Evolutionary conservation across 2,888 invertebrate species (phyloP), one percentile per base, ranked within the genome.

Genomic region (Zygothrica quintamaculata): DNA sequence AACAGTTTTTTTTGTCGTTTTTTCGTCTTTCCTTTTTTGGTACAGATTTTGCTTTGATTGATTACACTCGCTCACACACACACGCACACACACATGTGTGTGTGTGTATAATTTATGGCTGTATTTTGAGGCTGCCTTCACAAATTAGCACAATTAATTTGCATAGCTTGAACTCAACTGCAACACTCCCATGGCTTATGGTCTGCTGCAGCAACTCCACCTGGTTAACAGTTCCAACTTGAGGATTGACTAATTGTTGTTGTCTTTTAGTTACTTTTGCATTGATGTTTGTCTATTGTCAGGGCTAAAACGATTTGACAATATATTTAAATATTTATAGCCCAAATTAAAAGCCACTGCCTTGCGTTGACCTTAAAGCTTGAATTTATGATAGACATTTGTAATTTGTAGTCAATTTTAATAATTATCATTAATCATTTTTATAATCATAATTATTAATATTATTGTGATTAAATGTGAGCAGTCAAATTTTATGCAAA

Each of bases 101-200:
- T n/a, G n/a, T n/a, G n/a, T n/a, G n/a, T n/a, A 47, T 40, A 47
- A 81, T 79, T 76, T 75, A 84, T 86, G 80, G 51, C 76, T 79
- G 47, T 69, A 72, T 78, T 80, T 79, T 47, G 55, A 33, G 51
- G 40, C 16, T 59, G 59, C 59, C 77, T 68, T 70, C 47, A 64
- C 70, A 79, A 81, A 84, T 81, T 86, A 79, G 70, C 84, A 61
- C 65, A 48, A n/a, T 34, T 70, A 65, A 86, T 84, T 86, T 68
- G 64, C 80, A 76, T 76, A 67, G 55, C 36, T 53, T 53, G 56
- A 33, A 9, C 51, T 39, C 72, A 66, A 57, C 66, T 62, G 61
- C 42, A 57, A 9, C 18, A 3, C 18, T n/a, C n/a, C n/a, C n/a
- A n/a, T n/a, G n/a, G n/a, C n/a, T n/a, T n/a, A n/a, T n/a, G n/a